Conservation (phyloP, 2,797 vertebrate genomes). For the Sparidentex hasta region DNA sequence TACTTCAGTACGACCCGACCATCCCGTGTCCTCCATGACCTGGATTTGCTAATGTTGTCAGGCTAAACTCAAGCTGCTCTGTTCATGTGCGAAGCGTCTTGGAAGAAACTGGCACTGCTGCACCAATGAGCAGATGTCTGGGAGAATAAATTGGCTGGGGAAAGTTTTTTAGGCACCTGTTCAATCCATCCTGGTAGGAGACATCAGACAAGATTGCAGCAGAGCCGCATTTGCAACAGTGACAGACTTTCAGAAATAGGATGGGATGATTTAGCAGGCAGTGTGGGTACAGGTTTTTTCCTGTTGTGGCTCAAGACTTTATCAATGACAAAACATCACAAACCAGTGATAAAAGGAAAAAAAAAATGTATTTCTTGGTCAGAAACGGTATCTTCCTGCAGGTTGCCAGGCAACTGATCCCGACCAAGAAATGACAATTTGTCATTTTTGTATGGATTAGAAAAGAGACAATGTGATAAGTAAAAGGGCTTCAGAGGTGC, state of each 20-base stretch:
- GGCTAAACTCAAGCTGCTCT: conserved; percentile 56
- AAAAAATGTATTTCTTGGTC: neutral
- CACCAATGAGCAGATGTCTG: conserved; percentile 74
- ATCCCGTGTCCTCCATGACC: conserved; percentile 48
- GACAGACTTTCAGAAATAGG: conserved; percentile 46
- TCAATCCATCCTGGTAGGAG: conserved; percentile 65
- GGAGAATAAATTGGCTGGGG: conserved; percentile 73
- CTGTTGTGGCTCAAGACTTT: conserved; percentile 31
- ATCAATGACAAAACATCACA: conserved; percentile 35
- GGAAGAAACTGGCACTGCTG: conserved; percentile 59
- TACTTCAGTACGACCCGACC: conserved; percentile 29
- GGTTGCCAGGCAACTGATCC: conserved; percentile 28
- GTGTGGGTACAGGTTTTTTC: conserved; percentile 19
- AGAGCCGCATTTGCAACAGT: conserved; percentile 53
- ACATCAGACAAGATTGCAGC: conserved; percentile 61
- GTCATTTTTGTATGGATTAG: conserved; percentile 1
- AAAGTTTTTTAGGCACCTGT: conserved; percentile 75
- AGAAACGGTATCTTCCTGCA: neutral
- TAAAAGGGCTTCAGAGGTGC: neutral
- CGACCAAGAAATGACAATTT: conserved; percentile 12
- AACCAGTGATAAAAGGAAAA: conserved; percentile 6
- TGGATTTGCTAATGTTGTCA: conserved; percentile 50
- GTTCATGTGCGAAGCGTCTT: conserved; percentile 56
- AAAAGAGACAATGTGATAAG: neutral
- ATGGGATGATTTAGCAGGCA: conserved; percentile 33